phyloP scores from a whole-genome alignment of 2,113 vertebrate genomes.

The Chloebia gouldiae region DNA sequence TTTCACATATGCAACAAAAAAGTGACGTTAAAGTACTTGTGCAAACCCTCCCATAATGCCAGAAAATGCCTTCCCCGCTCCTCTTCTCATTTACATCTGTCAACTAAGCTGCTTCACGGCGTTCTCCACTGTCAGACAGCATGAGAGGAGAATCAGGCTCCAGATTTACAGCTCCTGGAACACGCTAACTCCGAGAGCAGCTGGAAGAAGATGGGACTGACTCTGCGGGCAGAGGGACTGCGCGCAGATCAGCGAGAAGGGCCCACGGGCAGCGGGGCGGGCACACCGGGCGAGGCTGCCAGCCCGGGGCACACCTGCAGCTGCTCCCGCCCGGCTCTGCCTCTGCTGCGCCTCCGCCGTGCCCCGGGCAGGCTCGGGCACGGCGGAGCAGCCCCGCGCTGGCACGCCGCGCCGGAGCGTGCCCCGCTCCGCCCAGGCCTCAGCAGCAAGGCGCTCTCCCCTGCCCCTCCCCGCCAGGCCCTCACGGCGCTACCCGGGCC shows the following conservation, averaged over 20 bases:
- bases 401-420: not conserved
- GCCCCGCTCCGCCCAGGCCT: not conserved
- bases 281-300: not conserved
- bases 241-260: accelerated
- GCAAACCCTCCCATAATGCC: not conserved
- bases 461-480: not conserved
- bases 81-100: not conserved
- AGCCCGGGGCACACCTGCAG: accelerated
- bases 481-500: accelerated
- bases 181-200: not conserved
- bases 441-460: not conserved
- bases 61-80: not conserved
- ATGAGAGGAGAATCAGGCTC: not conserved
- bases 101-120: not conserved
- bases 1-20: not conserved
- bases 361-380: too few species aligned
- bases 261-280: not conserved
- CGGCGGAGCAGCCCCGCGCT: not conserved
- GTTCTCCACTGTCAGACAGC: not conserved
- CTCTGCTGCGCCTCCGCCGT: not conserved
- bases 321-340: not conserved
- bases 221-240: not conserved
- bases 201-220: not conserved
- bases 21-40: not conserved
- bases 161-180: not conserved